Base-by-base conservation (phyloP, 2,113 vertebrate genomes). In the Aramus guarauna region DNA sequence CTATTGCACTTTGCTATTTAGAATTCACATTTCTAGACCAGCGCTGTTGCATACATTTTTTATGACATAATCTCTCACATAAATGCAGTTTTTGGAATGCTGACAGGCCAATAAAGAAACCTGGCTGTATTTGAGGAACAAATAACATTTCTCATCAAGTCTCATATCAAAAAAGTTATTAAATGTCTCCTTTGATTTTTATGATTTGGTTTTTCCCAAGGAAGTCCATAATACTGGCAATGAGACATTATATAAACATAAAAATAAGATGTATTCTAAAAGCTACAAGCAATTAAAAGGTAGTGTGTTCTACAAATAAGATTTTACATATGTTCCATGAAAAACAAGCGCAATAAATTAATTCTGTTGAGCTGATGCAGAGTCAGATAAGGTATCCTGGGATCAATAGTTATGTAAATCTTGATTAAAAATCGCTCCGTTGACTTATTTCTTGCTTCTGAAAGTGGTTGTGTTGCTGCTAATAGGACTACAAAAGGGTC, bases 31-130 rank as follows among this genome's bases (percentile, higher is more conserved):
- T 96, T 97, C 82, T 96, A 48, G 89, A 85, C 83, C 45, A 88
- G 69, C 96, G 66, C 68, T 91, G 76, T 93, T 97, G 95, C 93
- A 96, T 97, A 78, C 92, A 96, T 97, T 95, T 98, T 98, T 97
- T 74, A 93, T 98, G 96, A 97, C 95, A 97, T 85, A 94, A 93
- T 97, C 96, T 97, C 85, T 97, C 95, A 91, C 92, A 93, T 96
- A 98, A 98, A 98, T 97, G 96, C 66, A 96, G 88, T 48, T 96
- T 92, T 94, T 92, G 86, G 90, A 97, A 90, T 93, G 93, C 76
- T 92, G 95, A 96, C 95, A 97, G 92, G 85, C 77, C 96, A 96
- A 95, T 97, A 96, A 96, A 87, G 92, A 97, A 96, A 88, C 68
- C 41, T 94, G 94, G 93, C 76, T 97, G 41, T 87, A 92, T 88